phyloP scores from a whole-genome alignment of 2,113 vertebrate species.

The Plestiodon gilberti region DNA sequence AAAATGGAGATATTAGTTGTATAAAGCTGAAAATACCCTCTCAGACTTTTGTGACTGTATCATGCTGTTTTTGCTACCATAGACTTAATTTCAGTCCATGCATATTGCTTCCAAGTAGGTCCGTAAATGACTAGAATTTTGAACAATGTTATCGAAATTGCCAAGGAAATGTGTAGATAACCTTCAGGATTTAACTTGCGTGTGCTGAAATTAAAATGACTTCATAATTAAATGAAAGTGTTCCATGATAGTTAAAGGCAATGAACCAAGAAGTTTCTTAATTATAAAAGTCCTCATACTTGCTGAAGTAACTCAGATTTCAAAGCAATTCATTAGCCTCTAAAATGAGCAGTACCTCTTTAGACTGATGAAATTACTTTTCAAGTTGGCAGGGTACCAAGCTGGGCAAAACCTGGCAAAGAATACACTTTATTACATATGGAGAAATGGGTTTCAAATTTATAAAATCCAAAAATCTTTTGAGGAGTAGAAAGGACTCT shows the following conservation, averaged over 20 bases:
- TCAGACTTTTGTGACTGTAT: background rate
- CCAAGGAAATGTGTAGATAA: background rate
- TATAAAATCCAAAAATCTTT: background rate
- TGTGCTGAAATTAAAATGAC: background rate
- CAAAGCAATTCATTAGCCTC: constrained; percentile 27
- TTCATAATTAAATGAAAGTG: constrained; percentile 33
- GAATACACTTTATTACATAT: constrained; percentile 3
- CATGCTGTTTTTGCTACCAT: background rate
- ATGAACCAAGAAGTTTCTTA: constrained; percentile 25
- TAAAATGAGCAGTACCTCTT: constrained; percentile 28
- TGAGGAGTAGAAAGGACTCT: background rate
- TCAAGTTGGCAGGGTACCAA: constrained; percentile 9
- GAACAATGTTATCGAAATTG: background rate
- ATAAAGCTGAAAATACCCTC: background rate
- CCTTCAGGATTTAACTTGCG: constrained; percentile 10
- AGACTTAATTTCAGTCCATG: background rate
- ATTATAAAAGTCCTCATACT: constrained; percentile 33
- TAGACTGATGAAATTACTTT: constrained; percentile 33
- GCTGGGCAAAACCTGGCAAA: constrained; percentile 24
- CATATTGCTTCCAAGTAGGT: background rate
- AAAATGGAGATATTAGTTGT: background rate
- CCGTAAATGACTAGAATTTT: background rate
- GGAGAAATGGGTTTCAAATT: constrained; percentile 3
- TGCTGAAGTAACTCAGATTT: constrained; percentile 40
- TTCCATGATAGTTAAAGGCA: constrained; percentile 41